phyloP scores from a whole-genome alignment of 2,888 invertebrate species.

The Acanthosoma haemorrhoidale region DNA sequence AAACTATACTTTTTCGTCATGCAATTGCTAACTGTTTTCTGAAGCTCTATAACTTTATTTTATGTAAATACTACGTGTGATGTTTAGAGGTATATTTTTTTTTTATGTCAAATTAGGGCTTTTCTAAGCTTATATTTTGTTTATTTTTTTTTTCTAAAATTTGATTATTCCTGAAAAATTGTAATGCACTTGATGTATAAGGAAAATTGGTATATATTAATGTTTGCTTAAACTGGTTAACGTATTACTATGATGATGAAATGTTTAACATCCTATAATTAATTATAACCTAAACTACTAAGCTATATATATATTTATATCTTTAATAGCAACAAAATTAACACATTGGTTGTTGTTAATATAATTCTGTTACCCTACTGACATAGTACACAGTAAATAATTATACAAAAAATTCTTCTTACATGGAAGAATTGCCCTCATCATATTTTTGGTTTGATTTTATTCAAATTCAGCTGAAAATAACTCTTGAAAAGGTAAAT shows the following conservation, averaged over 20 bases:
- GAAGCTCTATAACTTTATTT: background rate
- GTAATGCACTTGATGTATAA: no score
- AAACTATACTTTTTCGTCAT: background rate
- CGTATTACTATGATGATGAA: background rate
- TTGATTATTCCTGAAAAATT: no score
- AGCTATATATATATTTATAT: no score
- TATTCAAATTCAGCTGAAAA: no score
- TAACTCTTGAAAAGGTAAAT: no score
- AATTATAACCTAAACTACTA: background rate
- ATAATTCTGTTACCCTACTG: no score
- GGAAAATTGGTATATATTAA: background rate
- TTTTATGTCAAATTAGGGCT: conserved; percentile 14
- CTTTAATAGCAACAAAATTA: background rate
- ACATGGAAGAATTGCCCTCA: no score
- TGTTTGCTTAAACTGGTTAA: background rate
- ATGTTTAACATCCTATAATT: background rate
- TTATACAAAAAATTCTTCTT: no score
- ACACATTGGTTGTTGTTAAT: background rate
- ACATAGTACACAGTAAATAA: no score
- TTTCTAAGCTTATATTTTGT: background rate
- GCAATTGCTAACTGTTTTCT: background rate
- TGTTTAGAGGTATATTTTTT: conserved; percentile 27
- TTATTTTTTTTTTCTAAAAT: background rate
- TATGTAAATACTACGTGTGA: conserved; percentile 26
- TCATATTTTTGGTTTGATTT: no score